These are phyloP conservation scores for Babyrousa celebensis DNA, from an alignment of 2,797 vertebrate species.

Conservation along the genomic window DNA sequence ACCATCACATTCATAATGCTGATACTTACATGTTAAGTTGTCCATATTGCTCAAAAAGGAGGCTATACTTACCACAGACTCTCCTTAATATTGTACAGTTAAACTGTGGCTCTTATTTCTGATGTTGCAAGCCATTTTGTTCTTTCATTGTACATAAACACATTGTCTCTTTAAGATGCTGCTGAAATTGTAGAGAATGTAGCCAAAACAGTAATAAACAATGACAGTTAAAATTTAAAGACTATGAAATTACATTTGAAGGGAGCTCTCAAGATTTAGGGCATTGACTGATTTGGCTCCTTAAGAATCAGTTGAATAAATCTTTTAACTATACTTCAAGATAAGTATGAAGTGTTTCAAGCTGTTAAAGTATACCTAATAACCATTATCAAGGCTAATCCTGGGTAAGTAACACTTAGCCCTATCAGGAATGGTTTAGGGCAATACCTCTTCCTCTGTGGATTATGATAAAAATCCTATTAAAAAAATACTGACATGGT, in stretches of 20 bases:
- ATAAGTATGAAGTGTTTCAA: slow-evolving; percentile 63
- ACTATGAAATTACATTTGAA: slow-evolving; percentile 83
- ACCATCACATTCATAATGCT: slow-evolving; percentile 91
- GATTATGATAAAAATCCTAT: slow-evolving; percentile 26
- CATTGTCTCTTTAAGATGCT: slow-evolving; percentile 94
- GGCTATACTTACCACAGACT: slow-evolving; percentile 90
- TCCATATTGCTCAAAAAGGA: slow-evolving; percentile 92
- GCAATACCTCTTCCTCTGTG: slow-evolving; percentile 4
- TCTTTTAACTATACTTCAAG: slow-evolving; percentile 68
- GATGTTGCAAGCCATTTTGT: slow-evolving; percentile 93
- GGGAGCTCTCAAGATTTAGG: slow-evolving; percentile 72
- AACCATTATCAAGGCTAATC: slow-evolving; percentile 56
- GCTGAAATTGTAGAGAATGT: slow-evolving; percentile 96
- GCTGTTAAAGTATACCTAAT: slow-evolving; percentile 70
- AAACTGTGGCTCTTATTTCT: slow-evolving; percentile 92
- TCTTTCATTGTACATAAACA: slow-evolving; percentile 93
- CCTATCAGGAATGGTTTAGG: neutral
- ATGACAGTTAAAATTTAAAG: slow-evolving; percentile 93
- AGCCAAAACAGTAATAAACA: slow-evolving; percentile 95
- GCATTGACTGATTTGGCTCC: slow-evolving; percentile 66
- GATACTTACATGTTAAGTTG: slow-evolving; percentile 91
- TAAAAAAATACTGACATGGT: neutral
- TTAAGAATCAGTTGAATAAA: slow-evolving; percentile 77
- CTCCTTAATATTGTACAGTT: slow-evolving; percentile 93
- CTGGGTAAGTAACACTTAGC: slow-evolving; percentile 62